A percentile compares a stretch with the other conserved stretches of the same genome.
phyloP scores from a whole-genome alignment of 2,888 invertebrate species.

The Heteromyza rotundicornis region DNA sequence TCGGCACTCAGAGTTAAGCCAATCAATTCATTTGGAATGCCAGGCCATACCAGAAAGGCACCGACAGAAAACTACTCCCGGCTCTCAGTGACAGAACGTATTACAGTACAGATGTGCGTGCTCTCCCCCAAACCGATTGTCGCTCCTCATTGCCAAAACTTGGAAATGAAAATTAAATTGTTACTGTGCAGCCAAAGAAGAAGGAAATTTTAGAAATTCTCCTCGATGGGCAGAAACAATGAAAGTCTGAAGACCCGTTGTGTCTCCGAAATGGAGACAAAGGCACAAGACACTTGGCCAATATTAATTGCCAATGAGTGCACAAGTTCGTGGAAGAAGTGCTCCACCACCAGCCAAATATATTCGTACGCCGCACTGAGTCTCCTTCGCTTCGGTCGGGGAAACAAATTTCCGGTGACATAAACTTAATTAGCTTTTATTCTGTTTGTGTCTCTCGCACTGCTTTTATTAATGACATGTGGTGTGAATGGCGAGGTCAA shows the following conservation, averaged over 20 bases:
- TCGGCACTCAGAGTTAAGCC: slow-evolving; percentile 37
- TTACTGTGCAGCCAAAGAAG: slow-evolving; percentile 3
- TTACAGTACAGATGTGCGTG: neutral
- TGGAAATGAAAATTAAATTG: slow-evolving; percentile 39
- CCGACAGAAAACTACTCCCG: too few relatives aligned
- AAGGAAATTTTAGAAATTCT: slow-evolving; percentile 41
- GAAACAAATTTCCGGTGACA: slow-evolving; percentile 64
- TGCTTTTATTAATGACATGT: slow-evolving; percentile 42
- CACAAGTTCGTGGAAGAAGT: slow-evolving; percentile 51
- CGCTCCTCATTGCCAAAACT: slow-evolving; percentile 10
- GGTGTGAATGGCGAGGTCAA: slow-evolving; percentile 19
- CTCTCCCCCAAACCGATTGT: too few relatives aligned
- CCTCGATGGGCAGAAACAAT: slow-evolving; percentile 34
- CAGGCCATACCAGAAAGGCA: neutral
- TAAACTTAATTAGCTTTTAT: slow-evolving; percentile 64
- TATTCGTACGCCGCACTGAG: neutral
- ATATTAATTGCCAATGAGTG: slow-evolving; percentile 59
- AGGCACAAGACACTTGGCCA: slow-evolving; percentile 35
- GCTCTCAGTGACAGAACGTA: slow-evolving; percentile 3
- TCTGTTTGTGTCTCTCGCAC: slow-evolving; percentile 51
- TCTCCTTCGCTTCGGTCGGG: slow-evolving; percentile 37
- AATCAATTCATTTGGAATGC: slow-evolving; percentile 47
- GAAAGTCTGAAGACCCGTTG: neutral
- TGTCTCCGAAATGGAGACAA: slow-evolving; percentile 19
- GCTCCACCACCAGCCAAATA: slow-evolving; percentile 23